phyloP scores from a whole-genome alignment of 2,888 invertebrate genomes.

The Chesias legatella region DNA sequence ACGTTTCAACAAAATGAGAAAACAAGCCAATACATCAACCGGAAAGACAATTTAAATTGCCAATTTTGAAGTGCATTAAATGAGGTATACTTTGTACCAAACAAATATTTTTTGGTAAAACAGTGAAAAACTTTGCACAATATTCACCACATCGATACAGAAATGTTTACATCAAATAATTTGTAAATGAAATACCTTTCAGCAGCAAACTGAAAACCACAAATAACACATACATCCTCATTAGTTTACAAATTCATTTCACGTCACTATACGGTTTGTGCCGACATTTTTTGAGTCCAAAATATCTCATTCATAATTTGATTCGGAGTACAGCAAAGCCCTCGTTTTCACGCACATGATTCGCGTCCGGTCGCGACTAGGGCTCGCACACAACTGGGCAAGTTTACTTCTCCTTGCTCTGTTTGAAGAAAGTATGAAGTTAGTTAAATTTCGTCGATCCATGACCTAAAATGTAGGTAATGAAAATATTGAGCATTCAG shows the following conservation, averaged over 20 bases:
- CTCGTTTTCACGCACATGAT: neutral
- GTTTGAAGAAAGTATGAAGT: conserved; percentile 12
- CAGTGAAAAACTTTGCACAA: neutral
- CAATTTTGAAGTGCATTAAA: no score
- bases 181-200: conserved; percentile 52
- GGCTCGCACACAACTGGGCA: conserved; percentile 54
- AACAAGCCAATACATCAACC: no score
- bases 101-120: no score
- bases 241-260: conserved; percentile 53
- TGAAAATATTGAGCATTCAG: no score
- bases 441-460: no score
- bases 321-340: conserved; percentile 9
- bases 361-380: conserved; percentile 42
- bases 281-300: conserved; percentile 23
- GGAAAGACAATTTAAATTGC: no score
- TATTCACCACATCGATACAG: neutral
- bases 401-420: conserved; percentile 27
- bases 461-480: no score
- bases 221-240: conserved; percentile 71
- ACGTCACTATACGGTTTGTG: conserved; percentile 46
- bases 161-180: conserved; percentile 9
- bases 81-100: no score
- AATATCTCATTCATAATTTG: conserved; percentile 15
- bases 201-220: conserved; percentile 63
- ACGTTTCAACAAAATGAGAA: no score